A percentile compares a stretch with the other conserved stretches of the same genome.
Conservation (phyloP, 2,113 vertebrate genomes). For the Regulus satrapa region DNA sequence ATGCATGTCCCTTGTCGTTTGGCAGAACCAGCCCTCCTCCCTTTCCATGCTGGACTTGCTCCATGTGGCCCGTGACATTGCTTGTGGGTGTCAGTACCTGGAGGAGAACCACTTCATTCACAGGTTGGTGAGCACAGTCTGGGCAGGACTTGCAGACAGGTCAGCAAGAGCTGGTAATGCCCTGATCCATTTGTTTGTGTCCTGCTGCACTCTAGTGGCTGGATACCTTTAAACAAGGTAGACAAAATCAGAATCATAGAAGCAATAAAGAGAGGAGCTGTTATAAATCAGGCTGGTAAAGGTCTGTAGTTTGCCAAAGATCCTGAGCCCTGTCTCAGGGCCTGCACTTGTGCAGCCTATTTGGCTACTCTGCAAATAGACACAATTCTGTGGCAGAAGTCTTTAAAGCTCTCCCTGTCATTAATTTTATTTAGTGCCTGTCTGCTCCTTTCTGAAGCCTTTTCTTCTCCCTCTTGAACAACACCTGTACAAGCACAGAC, state of each 20-base stretch:
- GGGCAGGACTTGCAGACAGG: neutral
- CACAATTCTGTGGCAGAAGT: neutral
- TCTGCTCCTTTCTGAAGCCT: neutral
- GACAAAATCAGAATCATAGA: neutral
- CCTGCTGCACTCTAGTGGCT: conserved; percentile 52
- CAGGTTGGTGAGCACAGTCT: conserved; percentile 74
- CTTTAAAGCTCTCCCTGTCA: neutral
- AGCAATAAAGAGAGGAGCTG: neutral
- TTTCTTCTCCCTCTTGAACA: neutral
- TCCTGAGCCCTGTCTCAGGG: neutral
- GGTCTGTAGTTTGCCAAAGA: neutral
- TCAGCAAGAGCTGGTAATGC: rapidly evolving
- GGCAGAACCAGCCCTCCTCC: conserved; percentile 89
- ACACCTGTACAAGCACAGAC: neutral
- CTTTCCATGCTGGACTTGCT: conserved; percentile 95
- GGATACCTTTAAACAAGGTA: neutral
- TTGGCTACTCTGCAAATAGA: neutral
- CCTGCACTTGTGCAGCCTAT: neutral
- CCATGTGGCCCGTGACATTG: conserved; percentile 92
- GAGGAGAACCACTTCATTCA: conserved; percentile 99
- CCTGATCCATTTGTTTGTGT: neutral
- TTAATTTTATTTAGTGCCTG: neutral
- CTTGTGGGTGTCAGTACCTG: conserved; percentile 94
- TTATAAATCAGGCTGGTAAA: neutral
- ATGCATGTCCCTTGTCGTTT: neutral